Percentiles rank a stretch among this genome's conserved stretches.
phyloP scores from a whole-genome alignment of 1,140 invertebrate species.

The Nymphalis io region DNA sequence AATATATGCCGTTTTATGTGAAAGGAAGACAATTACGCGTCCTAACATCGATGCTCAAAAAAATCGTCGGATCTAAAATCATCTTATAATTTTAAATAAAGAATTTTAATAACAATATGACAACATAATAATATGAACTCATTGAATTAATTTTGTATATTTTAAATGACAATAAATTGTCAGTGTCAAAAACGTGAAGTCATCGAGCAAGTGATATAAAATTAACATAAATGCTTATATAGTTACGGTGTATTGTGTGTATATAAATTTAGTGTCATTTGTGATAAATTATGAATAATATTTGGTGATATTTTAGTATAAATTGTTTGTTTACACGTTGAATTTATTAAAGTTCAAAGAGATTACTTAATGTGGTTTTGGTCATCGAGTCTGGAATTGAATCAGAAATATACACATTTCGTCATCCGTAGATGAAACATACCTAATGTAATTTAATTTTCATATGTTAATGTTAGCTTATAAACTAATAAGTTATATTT shows the following conservation, averaged over 20 bases:
- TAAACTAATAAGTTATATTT: no score
- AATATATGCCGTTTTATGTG: no score
- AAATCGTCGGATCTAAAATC: not conserved
- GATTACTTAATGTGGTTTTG: no score
- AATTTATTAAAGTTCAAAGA: no score
- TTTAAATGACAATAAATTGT: slow-evolving; percentile 19
- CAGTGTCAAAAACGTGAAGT: slow-evolving; percentile 15
- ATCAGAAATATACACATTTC: no score
- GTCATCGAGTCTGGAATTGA: no score
- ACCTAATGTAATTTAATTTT: no score
- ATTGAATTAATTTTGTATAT: slow-evolving; percentile 20
- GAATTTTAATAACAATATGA: slow-evolving; percentile 1
- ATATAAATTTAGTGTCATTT: slow-evolving; percentile 8
- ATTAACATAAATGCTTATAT: slow-evolving; percentile 18
- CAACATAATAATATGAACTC: slow-evolving; percentile 13
- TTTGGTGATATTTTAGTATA: not conserved
- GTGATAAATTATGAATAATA: slow-evolving; percentile 7
- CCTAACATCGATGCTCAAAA: no score
- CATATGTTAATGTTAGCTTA: no score
- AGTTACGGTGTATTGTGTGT: not conserved
- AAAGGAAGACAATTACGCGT: no score
- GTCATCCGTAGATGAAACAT: no score
- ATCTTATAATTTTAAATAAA: no score
- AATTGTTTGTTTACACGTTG: not conserved
- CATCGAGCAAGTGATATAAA: slow-evolving; percentile 2